Conservation (phyloP, 1,140 invertebrate genomes). For the Apis laboriosa region DNA sequence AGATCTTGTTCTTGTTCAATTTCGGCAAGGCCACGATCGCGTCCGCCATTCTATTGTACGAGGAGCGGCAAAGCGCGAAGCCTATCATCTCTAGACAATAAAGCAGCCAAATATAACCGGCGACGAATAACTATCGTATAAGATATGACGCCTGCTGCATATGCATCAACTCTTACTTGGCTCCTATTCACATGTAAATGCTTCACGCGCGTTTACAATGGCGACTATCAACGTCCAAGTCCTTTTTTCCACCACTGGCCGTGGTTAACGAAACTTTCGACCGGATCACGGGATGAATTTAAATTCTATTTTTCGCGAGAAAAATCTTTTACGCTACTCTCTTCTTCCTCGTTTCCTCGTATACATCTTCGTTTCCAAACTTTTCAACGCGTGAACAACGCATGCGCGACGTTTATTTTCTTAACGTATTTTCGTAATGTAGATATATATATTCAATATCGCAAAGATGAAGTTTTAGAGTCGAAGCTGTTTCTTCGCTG, state of each 20-base stretch:
- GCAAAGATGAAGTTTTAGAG: neutral
- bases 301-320: neutral
- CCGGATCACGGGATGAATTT: neutral
- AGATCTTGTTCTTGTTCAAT: neutral
- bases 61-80: neutral
- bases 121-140: constrained; percentile 23
- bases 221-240: too few species aligned
- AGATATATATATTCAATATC: neutral
- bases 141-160: constrained; percentile 25
- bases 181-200: constrained; percentile 41
- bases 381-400: neutral
- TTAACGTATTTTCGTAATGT: neutral
- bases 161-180: constrained; percentile 29
- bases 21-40: neutral
- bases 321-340: neutral
- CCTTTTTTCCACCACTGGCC: neutral
- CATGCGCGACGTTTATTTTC: neutral
- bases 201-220: neutral
- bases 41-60: neutral
- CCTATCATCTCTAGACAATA: constrained; percentile 22
- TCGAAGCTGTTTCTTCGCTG: neutral
- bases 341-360: too few species aligned
- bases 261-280: neutral
- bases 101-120: constrained; percentile 15
- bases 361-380: too few species aligned